These are phyloP conservation scores for Phaonia tiefii DNA, from an alignment of 2,888 invertebrate species.

Conservation along the genomic window DNA sequence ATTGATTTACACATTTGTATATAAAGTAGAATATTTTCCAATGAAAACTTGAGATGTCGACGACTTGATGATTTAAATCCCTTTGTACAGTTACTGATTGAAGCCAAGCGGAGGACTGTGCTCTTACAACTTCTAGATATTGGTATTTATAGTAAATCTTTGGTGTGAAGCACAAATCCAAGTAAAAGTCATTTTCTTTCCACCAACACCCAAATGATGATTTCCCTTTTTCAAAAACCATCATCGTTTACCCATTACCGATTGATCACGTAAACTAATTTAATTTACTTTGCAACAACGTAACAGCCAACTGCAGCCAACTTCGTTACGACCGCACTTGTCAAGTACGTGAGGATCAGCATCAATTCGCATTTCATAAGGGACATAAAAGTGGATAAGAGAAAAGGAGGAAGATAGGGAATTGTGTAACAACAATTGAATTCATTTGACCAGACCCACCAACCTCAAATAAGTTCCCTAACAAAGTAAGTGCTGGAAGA, in stretches of 20 bases:
- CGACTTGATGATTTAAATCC: too few relatives aligned
- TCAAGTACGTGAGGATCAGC: constrained; percentile 31
- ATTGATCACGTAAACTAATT: constrained; percentile 64
- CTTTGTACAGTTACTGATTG: constrained; percentile 42
- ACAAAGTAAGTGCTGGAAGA: too few relatives aligned
- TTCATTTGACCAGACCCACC: background rate
- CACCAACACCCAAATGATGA: too few relatives aligned
- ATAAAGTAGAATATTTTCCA: background rate
- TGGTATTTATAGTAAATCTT: constrained; percentile 54
- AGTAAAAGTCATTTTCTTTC: constrained; percentile 51
- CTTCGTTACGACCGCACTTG: constrained; percentile 17
- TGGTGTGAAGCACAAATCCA: background rate
- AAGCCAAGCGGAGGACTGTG: constrained; percentile 1
- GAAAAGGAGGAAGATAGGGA: background rate
- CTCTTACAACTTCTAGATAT: constrained; percentile 30
- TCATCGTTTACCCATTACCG: constrained; percentile 40
- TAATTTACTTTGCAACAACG: constrained; percentile 34
- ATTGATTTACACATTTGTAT: constrained; percentile 28
- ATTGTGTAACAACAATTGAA: background rate
- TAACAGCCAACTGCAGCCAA: background rate
- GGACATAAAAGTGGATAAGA: background rate
- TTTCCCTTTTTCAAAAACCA: constrained; percentile 39
- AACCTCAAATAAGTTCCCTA: too few relatives aligned
- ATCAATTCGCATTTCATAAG: background rate
- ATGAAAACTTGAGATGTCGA: too few relatives aligned